Percentiles rank a stretch among this genome's conserved stretches.
Conservation (phyloP, 1,140 invertebrate species). For the Drosophila tristis region DNA sequence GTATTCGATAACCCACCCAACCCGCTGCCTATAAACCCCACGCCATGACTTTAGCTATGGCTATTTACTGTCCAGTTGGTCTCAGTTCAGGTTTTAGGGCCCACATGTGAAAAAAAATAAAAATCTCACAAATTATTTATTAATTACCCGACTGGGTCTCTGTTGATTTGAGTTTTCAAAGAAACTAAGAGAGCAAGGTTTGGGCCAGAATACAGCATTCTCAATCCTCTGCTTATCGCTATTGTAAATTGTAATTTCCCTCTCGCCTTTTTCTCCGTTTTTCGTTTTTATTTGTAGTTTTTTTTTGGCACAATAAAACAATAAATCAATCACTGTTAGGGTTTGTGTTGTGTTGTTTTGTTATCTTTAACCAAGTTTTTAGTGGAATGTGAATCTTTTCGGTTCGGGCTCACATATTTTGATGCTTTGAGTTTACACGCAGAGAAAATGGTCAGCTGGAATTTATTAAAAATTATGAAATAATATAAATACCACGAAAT, state of each 20-base stretch:
- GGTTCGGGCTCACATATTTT: conserved; percentile 7
- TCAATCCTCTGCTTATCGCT: conserved; percentile 61
- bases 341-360: conserved; percentile 44
- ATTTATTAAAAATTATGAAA: background rate
- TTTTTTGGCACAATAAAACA: conserved; percentile 73
- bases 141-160: conserved; percentile 54
- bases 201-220: conserved; percentile 21
- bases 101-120: conserved; percentile 68
- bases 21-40: conserved; percentile 1
- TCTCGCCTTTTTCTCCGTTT: conserved; percentile 19
- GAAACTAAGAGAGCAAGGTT: conserved; percentile 5
- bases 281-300: conserved; percentile 18
- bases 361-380: conserved; percentile 72
- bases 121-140: conserved; percentile 76
- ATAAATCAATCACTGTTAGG: conserved; percentile 75
- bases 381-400: conserved; percentile 67
- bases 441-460: conserved; percentile 2
- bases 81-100: conserved; percentile 39
- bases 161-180: conserved; percentile 11
- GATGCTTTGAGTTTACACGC: conserved; percentile 23
- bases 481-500: background rate
- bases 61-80: conserved; percentile 58
- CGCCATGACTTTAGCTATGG: conserved; percentile 60
- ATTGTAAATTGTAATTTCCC: conserved; percentile 56
- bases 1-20: background rate